A percentile compares a stretch with the other conserved stretches of the same genome.
Conservation (phyloP, 2,888 invertebrate species). For the Ptychoptera albimana region DNA sequence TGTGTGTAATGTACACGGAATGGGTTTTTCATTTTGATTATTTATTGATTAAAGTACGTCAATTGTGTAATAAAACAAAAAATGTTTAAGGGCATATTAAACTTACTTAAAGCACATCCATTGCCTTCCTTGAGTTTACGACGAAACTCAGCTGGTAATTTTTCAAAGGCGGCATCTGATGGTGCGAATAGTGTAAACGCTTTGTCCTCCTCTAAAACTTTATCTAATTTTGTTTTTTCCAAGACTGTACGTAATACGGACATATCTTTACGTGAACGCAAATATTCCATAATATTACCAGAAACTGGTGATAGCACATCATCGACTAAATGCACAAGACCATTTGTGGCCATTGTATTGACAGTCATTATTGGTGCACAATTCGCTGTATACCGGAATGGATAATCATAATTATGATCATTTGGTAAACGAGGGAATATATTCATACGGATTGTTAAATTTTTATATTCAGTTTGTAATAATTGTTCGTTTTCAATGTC, state of each 20-base stretch:
- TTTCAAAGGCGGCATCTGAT: slow-evolving; percentile 47
- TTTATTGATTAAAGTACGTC: too few relatives aligned
- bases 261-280: slow-evolving; percentile 40
- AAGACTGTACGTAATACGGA: slow-evolving; percentile 37
- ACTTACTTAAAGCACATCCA: slow-evolving; percentile 42
- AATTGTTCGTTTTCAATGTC: slow-evolving; percentile 41
- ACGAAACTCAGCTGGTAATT: slow-evolving; percentile 35
- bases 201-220: slow-evolving; percentile 34
- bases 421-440: slow-evolving; percentile 14
- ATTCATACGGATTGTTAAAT: slow-evolving; percentile 27
- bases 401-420: slow-evolving; percentile 21
- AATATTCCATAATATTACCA: slow-evolving; percentile 38
- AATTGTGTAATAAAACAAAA: neutral
- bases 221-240: slow-evolving; percentile 38
- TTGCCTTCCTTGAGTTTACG: slow-evolving; percentile 38
- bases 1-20: too few relatives aligned
- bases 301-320: slow-evolving; percentile 40
- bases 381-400: slow-evolving; percentile 40
- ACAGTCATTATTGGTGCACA: slow-evolving; percentile 43
- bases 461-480: slow-evolving; percentile 23
- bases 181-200: slow-evolving; percentile 50
- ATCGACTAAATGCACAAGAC: slow-evolving; percentile 46
- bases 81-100: neutral
- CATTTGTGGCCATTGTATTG: slow-evolving; percentile 47
- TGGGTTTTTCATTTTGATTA: too few relatives aligned